Evolutionary conservation across 2,888 invertebrate species (phyloP).

Genomic region (Saturnia pavonia): DNA sequence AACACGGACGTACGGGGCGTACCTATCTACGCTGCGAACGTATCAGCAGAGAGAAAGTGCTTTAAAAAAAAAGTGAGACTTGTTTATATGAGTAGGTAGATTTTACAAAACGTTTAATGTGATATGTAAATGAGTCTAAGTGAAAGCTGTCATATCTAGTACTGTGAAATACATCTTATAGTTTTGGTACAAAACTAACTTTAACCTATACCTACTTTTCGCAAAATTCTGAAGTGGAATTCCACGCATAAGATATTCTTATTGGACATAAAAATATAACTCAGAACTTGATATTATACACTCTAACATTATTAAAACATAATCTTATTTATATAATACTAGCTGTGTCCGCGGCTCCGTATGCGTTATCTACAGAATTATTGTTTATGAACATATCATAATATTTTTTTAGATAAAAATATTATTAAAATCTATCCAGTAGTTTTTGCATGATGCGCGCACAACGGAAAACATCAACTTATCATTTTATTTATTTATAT

Average conservation of each 20-base stretch:
- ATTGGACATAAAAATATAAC: too few species aligned
- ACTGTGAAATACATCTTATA: neutral
- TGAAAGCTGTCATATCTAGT: slow-evolving; percentile 1
- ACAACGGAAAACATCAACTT: too few species aligned
- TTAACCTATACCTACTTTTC: neutral
- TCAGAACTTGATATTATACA: too few species aligned
- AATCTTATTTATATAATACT: too few species aligned
- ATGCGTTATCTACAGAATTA: too few species aligned
- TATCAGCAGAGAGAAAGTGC: neutral
- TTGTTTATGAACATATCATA: too few species aligned
- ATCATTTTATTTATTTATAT: too few species aligned
- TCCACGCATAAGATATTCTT: neutral
- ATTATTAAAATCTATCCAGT: too few species aligned
- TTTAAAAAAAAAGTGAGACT: neutral
- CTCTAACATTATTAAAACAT: too few species aligned
- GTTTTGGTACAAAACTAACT: neutral
- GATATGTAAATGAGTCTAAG: neutral
- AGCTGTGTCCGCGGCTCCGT: too few species aligned
- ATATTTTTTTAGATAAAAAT: too few species aligned
- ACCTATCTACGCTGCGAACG: neutral
- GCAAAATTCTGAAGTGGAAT: neutral
- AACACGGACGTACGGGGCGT: neutral
- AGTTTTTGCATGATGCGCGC: too few species aligned
- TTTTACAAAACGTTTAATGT: slow-evolving; percentile 11
- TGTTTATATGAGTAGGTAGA: neutral